Base-by-base conservation (phyloP, 2,797 vertebrate genomes). In the Rhinatrema bivittatum region DNA sequence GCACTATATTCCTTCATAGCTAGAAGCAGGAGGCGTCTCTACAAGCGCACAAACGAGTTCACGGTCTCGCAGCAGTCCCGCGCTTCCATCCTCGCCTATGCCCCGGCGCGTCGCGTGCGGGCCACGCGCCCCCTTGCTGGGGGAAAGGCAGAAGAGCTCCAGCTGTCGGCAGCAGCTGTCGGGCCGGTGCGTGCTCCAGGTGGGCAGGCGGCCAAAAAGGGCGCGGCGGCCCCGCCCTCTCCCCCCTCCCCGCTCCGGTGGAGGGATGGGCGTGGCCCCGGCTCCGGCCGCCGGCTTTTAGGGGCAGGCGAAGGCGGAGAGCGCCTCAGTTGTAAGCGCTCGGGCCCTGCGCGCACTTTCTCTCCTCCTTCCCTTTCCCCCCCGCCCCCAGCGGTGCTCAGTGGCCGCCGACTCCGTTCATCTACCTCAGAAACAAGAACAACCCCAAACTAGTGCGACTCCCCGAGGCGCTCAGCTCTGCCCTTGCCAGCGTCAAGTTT, bases 241-340 rank as follows among this genome's bases (percentile, higher is more conserved):
- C 55, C 56, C 46, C 39, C 19, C 12, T 8, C 25, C 17, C n/a
- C n/a, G n/a, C n/a, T n/a, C n/a, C n/a, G n/a, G 2, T 45, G 25
- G 17, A 43, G 39, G 42, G 32, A 18, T 11, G 27, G 62, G 53
- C 36, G 58, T 50, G 59, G 61, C 39, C 28, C 34, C 30, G 43
- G 52, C 58, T 47, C 53, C 62, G 46, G 66, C 65, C 56, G 50
- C 63, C 40, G 57, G 64, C 65, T 67, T 64, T 69, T 69, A 70
- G 60, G 20, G 40, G 23, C 25, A 21, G 40, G 29, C 31, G 20
- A 15, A 12, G 14, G 5, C 25, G 16, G 52, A 36, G 15, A 25
- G 49, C 42, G 56, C 38, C 53, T 55, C 52, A 25, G 56, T 49
- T 23, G 40, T 25, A 30, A 31, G 37, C 7, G 36, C 4, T 7